Evolutionary conservation across 2,797 vertebrate species (phyloP), one percentile per base, ranked within the genome.

Genomic region (Gastrophryne carolinensis): DNA sequence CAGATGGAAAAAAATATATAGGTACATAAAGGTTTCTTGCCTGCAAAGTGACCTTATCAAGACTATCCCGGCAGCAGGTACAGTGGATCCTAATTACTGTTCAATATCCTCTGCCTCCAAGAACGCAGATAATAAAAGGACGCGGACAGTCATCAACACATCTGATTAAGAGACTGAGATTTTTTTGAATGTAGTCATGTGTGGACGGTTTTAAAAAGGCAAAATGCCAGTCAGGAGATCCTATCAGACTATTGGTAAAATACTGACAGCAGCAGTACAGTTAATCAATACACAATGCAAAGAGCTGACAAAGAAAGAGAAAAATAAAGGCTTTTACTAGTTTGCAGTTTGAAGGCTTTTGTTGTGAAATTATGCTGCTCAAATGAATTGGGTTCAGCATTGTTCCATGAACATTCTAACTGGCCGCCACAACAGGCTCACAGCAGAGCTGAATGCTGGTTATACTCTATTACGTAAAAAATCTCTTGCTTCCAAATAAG

Each of bases 41-140:
- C 80, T 84, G 80, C 63, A 84, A 79, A 91, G 87, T 91, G 87
- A 92, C 90, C 91, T 92, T 91, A 86, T 83, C 84, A 84, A 85
- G 83, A 79, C 83, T 84, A 86, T 81, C 87, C 87, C 89, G 82
- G 82, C 73, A 83, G 83, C 78, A 84, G 84, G 85, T 72, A 86
- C 82, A 85, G 83, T 85, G 83, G 79, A 71, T 85, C 82, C 80
- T 87, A 86, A 89, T 90, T 86, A 86, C 79, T 83, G 81, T 85
- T 87, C 89, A 86, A 82, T 90, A 87, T 82, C 88, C 83, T 80
- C 84, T 82, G 81, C 75, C 84, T 86, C 84, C 78, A 73, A 86
- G 81, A 64, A 85, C 77, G 89, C 86, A 86, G 85, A 87, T 83
- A 86, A 85, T 84, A 85, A 85, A 84, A 77, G 39, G 52, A 83